A percentile compares a stretch with the other conserved stretches of the same genome.
Conservation (phyloP, 2,797 vertebrate genomes). For the Falco cherrug region DNA sequence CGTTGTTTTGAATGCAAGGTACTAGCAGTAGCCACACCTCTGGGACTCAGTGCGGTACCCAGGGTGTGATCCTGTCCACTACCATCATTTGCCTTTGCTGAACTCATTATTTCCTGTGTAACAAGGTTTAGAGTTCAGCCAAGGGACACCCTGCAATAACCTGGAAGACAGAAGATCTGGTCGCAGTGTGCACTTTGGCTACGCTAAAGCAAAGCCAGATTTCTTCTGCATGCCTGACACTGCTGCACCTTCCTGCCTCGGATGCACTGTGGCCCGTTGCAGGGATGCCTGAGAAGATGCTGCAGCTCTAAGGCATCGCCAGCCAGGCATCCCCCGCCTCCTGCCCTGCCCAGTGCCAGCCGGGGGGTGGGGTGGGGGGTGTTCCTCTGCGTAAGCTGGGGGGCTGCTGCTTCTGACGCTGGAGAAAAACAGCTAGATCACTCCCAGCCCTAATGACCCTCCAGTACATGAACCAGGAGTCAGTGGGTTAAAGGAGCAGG, state of each 20-base stretch:
- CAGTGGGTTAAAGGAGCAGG: neutral
- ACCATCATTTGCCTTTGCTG: neutral
- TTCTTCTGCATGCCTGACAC: neutral
- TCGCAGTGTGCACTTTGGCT: neutral
- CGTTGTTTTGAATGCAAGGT: neutral
- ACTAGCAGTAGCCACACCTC: neutral
- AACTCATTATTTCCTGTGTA: neutral
- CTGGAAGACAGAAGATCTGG: neutral
- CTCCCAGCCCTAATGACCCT: neutral
- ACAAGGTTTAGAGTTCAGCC: conserved; percentile 36
- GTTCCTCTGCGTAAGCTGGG: neutral
- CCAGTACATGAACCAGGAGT: neutral
- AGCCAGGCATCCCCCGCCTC: neutral
- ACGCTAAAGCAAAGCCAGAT: neutral
- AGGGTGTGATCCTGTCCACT: neutral
- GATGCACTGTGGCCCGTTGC: accelerated
- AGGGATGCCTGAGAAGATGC: neutral
- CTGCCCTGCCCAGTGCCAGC: neutral
- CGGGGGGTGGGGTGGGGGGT: too few relatives aligned
- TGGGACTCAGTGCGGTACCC: neutral
- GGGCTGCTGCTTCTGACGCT: neutral
- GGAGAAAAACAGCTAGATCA: neutral
- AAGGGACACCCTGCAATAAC: neutral
- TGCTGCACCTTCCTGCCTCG: neutral
- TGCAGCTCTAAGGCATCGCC: neutral